Evolutionary conservation across 2,888 invertebrate genomes (phyloP).

Genomic region (Drosophila leonis): DNA sequence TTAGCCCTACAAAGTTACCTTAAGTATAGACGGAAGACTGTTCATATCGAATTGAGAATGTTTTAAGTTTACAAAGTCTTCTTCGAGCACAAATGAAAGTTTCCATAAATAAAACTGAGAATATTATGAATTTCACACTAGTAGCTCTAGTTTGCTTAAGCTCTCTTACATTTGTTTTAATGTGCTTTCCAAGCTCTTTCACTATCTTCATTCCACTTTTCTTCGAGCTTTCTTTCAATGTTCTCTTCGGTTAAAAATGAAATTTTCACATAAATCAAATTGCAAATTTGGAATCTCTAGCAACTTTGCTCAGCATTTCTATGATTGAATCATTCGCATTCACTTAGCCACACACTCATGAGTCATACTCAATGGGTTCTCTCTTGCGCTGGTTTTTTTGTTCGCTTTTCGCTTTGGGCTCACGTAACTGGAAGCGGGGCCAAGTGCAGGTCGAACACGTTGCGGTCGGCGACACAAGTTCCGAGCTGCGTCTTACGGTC

Average conservation of each 20-base stretch:
- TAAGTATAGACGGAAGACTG: too few species aligned
- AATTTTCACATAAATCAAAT: not conserved
- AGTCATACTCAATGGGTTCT: conserved; percentile 38
- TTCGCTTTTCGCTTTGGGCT: conserved; percentile 34
- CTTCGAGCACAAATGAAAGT: not conserved
- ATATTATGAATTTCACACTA: not conserved
- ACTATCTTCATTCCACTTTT: not conserved
- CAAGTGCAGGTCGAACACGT: conserved; percentile 40
- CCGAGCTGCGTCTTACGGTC: conserved; percentile 8
- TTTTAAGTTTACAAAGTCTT: not conserved
- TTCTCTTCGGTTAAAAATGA: not conserved
- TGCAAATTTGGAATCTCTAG: not conserved
- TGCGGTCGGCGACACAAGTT: conserved; percentile 19
- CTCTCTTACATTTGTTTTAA: not conserved
- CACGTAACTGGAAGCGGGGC: conserved; percentile 49
- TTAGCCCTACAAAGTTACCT: too few species aligned
- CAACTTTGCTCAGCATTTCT: not conserved
- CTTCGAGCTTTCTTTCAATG: too few species aligned
- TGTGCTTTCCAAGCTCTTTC: not conserved
- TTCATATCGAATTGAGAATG: not conserved
- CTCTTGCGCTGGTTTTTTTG: conserved; percentile 7
- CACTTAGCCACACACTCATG: conserved; percentile 24
- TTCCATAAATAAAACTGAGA: not conserved
- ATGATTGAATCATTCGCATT: conserved; percentile 19
- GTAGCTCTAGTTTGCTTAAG: not conserved